These are phyloP conservation scores for Callithrix jacchus DNA, from an alignment of 2,113 vertebrate genomes.

Conservation along the genomic window DNA sequence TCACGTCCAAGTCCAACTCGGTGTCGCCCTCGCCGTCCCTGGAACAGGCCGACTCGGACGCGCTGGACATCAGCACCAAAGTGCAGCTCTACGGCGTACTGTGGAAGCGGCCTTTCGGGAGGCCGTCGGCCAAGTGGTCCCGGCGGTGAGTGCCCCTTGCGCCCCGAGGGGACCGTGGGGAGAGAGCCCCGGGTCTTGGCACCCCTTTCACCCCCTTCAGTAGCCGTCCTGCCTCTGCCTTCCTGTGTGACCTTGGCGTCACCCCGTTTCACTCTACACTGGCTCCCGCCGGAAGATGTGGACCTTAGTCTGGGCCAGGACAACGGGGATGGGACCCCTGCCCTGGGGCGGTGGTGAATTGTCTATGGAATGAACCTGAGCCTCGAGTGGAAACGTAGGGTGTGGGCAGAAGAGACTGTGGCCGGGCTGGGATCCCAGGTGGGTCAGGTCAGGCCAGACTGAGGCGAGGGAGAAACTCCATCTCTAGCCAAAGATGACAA, in stretches of 20 bases:
- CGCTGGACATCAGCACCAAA: conserved; percentile 96
- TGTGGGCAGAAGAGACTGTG: neutral
- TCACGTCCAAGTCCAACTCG: conserved; percentile 86
- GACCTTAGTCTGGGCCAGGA: neutral
- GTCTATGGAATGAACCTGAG: neutral
- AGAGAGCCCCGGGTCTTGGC: neutral
- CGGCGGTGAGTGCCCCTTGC: conserved; percentile 87
- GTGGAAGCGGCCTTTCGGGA: conserved; percentile 97
- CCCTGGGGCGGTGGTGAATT: neutral
- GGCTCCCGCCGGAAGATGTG: neutral
- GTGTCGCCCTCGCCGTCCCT: conserved; percentile 90
- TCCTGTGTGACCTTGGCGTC: conserved; percentile 54
- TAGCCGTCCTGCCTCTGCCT: neutral
- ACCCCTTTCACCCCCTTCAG: neutral
- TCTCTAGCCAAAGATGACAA: neutral
- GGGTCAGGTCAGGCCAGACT: neutral
- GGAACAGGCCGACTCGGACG: conserved; percentile 93
- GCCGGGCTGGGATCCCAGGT: neutral
- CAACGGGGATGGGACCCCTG: neutral
- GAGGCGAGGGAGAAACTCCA: neutral
- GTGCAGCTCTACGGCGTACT: conserved; percentile 97
- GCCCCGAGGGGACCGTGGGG: neutral
- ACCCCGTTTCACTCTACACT: neutral
- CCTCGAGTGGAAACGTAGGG: neutral
- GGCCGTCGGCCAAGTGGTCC: conserved; percentile 96